Evolutionary conservation across 2,888 invertebrate species (phyloP), one percentile per base, ranked within the genome.

Genomic region (Reticulitermes lucifugus): DNA sequence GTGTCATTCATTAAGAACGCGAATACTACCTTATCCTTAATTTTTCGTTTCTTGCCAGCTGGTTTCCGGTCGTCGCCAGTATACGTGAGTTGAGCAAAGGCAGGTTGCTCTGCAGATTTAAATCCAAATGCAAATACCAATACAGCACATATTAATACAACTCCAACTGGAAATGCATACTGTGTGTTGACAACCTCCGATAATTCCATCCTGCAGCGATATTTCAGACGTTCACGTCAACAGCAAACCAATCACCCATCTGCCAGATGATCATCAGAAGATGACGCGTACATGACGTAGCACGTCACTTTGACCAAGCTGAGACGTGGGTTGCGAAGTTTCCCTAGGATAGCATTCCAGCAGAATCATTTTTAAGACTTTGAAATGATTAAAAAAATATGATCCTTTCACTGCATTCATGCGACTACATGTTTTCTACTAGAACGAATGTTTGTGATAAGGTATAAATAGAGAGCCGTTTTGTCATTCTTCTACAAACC

Each of bases 91-190:
- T 95, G 95, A 89, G 95, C 95, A 90, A 96, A 95, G 89, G 95
- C 95, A 89, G 96, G 96, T 91, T 96, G 96, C 90, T 95, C 95
- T 88, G 95, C 94, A 87, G 95, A 94, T 92, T 95, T 95, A 91
- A 96, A 96, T 87, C 96, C 96, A 91, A 96, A 96, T 87, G 94
- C 93, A 92, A 95, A 96, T 89, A 96, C 95, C 29, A 96, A 91
- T 88, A 95, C 92, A 88, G 95, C 95, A 90, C 94, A 94, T 88
- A 95, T 91, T 89, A 96, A 93, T 89, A 96, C 95, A 90, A 94
- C 91, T 79, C 92, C 91, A 83, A 94, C 93, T 86, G 93, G 93
- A 84, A 93, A 89, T 86, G 92, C 93, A 89, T 93, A 92, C 87
- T 92, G 92, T 85, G 92, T 91, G 88, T 91, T 91, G 86, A 90